phyloP scores from a whole-genome alignment of 2,888 invertebrate species.

The Siphonodentalium dalli region DNA sequence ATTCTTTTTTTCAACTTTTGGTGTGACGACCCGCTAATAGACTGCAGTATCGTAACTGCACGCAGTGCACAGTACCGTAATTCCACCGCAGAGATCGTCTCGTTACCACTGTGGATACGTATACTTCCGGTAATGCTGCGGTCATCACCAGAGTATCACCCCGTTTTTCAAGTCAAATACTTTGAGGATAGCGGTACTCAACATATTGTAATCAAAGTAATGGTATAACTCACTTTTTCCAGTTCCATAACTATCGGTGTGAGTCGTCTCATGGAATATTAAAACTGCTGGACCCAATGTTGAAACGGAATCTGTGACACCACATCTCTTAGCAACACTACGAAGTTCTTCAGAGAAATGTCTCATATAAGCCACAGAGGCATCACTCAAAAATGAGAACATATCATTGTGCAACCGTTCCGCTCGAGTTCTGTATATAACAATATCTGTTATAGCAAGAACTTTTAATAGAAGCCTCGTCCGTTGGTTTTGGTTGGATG shows the following conservation, averaged over 20 bases:
- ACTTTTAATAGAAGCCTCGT: constrained; percentile 79
- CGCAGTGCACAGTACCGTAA: too few species aligned
- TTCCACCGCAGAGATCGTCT: too few species aligned
- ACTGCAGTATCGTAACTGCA: too few species aligned
- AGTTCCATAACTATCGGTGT: constrained; percentile 70
- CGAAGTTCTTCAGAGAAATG: constrained; percentile 72
- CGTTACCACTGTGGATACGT: too few species aligned
- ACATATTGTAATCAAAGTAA: background rate
- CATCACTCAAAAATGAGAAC: constrained; percentile 77
- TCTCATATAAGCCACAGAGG: constrained; percentile 77
- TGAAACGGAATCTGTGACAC: constrained; percentile 67
- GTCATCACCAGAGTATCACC: too few species aligned
- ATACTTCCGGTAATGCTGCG: too few species aligned
- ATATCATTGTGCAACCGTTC: constrained; percentile 79
- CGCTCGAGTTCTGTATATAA: constrained; percentile 78
- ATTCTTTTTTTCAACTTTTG: too few species aligned
- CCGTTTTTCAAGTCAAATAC: too few species aligned
- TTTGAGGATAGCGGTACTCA: too few species aligned
- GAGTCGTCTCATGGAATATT: constrained; percentile 80
- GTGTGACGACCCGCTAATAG: too few species aligned
- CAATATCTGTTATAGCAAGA: constrained; percentile 81
- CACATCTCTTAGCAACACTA: constrained; percentile 64
- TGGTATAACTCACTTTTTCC: constrained; percentile 14
- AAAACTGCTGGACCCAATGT: constrained; percentile 78
- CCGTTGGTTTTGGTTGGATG: constrained; percentile 72